Percentiles rank a stretch among this genome's conserved stretches.
These are phyloP conservation scores for Dendrocopos noguchii DNA, from an alignment of 2,113 vertebrate genomes.

Conservation along the genomic window DNA sequence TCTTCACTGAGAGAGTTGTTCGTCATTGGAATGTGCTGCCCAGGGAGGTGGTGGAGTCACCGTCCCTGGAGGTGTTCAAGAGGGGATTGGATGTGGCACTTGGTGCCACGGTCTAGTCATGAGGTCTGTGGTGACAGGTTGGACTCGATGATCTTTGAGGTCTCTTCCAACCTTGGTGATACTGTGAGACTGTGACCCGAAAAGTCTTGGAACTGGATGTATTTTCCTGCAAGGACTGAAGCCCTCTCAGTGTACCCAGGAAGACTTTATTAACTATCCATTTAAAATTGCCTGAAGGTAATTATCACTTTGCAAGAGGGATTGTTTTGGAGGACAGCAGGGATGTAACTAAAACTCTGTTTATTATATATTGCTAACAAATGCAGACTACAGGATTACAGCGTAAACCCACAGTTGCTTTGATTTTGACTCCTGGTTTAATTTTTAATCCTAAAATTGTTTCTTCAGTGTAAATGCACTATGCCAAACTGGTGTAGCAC, in stretches of 20 bases:
- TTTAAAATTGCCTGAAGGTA: background rate
- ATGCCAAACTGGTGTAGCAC: background rate
- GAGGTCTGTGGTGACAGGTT: too few species aligned
- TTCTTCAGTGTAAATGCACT: background rate
- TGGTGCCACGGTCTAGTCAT: too few species aligned
- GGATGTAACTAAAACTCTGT: background rate
- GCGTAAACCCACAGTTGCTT: background rate
- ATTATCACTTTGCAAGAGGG: background rate
- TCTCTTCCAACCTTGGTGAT: too few species aligned
- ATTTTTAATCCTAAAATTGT: background rate
- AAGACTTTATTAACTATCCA: conserved; percentile 3
- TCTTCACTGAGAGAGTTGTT: too few species aligned
- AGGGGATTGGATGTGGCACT: too few species aligned
- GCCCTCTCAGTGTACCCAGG: background rate
- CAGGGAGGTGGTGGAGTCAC: too few species aligned
- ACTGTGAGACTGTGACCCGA: too few species aligned
- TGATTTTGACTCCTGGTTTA: background rate
- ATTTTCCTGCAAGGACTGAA: conserved; percentile 14
- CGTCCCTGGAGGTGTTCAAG: too few species aligned
- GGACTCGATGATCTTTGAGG: too few species aligned
- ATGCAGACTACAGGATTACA: background rate
- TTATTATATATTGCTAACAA: background rate
- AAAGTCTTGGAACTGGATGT: background rate
- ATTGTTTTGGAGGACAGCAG: background rate
- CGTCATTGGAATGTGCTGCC: too few species aligned